phyloP scores from a whole-genome alignment of 2,888 invertebrate species.

The Phengaris alcon region DNA sequence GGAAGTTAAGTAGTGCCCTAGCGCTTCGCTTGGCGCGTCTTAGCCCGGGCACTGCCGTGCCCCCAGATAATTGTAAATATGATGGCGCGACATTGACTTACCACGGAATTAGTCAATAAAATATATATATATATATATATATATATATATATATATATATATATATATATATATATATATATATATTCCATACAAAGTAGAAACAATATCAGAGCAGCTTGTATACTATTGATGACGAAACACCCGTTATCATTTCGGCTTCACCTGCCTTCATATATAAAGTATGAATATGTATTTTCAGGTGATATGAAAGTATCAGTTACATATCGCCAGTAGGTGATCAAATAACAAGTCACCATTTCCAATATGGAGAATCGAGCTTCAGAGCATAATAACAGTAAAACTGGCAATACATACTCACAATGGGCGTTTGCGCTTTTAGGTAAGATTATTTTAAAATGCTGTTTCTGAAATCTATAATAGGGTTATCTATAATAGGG shows the following conservation, averaged over 20 bases:
- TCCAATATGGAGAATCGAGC: slow-evolving; percentile 9
- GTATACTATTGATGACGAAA: slow-evolving; percentile 17
- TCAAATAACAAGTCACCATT: not conserved
- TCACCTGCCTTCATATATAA: not conserved
- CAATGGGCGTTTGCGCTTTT: slow-evolving; percentile 15
- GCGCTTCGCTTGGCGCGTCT: too few species aligned
- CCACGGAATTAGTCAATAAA: too few species aligned
- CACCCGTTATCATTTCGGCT: slow-evolving; percentile 15
- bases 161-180: too few species aligned
- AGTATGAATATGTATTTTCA: not conserved
- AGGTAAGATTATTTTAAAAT: not conserved
- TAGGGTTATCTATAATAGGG: too few species aligned
- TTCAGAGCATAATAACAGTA: not conserved
- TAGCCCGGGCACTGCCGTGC: too few species aligned
- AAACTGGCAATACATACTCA: not conserved
- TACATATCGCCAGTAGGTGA: not conserved
- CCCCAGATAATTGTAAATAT: too few species aligned
- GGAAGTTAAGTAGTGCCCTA: too few species aligned
- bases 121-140: too few species aligned
- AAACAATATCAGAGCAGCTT: slow-evolving; percentile 19
- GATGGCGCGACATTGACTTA: too few species aligned
- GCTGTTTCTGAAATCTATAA: not conserved
- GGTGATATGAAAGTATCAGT: not conserved
- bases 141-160: too few species aligned
- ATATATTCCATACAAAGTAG: not conserved